Conservation (phyloP, 2,888 invertebrate species). For the Lepidonotus clava region DNA sequence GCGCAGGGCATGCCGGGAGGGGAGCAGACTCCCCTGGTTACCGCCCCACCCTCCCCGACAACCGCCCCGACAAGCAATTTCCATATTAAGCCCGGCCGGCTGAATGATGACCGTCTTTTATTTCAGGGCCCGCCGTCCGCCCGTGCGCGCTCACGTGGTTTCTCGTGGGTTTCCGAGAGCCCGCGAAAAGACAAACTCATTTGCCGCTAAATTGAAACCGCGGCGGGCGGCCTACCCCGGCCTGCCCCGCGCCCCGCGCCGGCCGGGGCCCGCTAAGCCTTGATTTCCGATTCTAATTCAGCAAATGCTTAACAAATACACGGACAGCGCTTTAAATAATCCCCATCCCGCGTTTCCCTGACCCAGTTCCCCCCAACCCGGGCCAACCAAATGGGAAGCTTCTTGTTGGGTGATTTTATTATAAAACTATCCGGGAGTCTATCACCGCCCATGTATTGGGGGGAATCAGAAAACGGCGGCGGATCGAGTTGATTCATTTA, state of each 20-base stretch:
- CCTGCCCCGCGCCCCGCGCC: too few relatives aligned
- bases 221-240: not conserved
- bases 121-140: constrained; percentile 33
- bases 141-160: constrained; percentile 12
- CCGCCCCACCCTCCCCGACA: not conserved
- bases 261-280: not conserved
- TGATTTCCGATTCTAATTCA: constrained; percentile 17
- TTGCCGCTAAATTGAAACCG: constrained; percentile 44
- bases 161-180: constrained; percentile 26
- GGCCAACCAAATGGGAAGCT: too few relatives aligned
- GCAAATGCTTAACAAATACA: constrained; percentile 27
- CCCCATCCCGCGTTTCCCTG: too few relatives aligned
- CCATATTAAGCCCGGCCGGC: constrained; percentile 46
- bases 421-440: too few relatives aligned
- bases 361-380: too few relatives aligned
- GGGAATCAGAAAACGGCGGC: too few relatives aligned
- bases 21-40: constrained; percentile 13
- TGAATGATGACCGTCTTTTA: constrained; percentile 47
- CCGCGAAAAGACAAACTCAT: constrained; percentile 32
- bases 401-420: too few relatives aligned
- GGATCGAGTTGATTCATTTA: too few relatives aligned
- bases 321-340: not conserved
- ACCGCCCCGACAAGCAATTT: constrained; percentile 42
- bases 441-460: too few relatives aligned
- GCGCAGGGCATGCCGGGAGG: too few relatives aligned